Evolutionary conservation across 1,140 invertebrate genomes (phyloP).

Genomic region (Ostrea denselamellosa): DNA sequence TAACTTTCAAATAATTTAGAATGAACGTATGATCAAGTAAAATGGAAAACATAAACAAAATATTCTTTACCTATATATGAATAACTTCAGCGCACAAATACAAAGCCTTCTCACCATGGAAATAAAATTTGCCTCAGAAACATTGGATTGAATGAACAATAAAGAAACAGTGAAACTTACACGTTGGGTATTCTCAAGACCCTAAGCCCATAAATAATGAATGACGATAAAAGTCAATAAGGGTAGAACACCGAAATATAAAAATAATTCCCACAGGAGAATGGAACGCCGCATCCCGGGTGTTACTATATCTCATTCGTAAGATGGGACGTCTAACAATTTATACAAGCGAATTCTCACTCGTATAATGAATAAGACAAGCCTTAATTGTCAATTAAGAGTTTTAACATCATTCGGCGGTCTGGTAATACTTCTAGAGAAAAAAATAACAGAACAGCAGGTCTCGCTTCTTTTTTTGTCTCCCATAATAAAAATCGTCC

Average conservation of each 20-base stretch:
- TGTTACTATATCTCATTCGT: background rate
- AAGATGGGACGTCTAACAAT: background rate
- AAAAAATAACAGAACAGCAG: background rate
- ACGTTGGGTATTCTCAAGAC: slow-evolving; percentile 4
- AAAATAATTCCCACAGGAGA: background rate
- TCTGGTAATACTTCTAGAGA: background rate
- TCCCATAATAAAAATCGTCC: slow-evolving; percentile 48
- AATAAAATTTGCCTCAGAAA: background rate
- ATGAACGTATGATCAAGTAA: no score
- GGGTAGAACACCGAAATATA: background rate
- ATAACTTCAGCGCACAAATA: background rate
- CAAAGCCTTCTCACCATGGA: background rate
- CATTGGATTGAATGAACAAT: background rate
- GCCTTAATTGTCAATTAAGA: slow-evolving; percentile 33
- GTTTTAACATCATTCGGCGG: slow-evolving; percentile 23
- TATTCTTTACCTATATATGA: background rate
- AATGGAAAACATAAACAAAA: background rate
- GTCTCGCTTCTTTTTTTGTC: slow-evolving; percentile 44
- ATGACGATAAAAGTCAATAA: background rate
- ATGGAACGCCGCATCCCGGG: background rate
- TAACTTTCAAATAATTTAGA: no score
- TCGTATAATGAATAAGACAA: slow-evolving; percentile 23
- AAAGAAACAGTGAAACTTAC: background rate
- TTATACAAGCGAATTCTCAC: background rate
- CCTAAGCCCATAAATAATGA: background rate